A percentile compares a stretch with the other conserved stretches of the same genome.
Evolutionary conservation across 1,140 invertebrate species (phyloP).

Genomic region (Drosophila funebris): DNA sequence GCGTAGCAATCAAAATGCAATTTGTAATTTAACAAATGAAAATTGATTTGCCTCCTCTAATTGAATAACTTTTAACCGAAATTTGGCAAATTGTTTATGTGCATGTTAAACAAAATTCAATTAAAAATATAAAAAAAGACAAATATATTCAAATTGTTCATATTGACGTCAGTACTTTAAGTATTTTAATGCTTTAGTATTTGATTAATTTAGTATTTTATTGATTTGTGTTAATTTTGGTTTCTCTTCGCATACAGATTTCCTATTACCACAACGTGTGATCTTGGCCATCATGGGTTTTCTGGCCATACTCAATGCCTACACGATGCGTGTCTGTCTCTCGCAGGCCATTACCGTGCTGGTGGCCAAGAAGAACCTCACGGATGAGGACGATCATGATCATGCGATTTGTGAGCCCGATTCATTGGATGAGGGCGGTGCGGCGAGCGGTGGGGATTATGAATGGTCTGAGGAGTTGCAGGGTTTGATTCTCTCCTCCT

Average conservation of each 20-base stretch:
- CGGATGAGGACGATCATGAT: conserved; percentile 23
- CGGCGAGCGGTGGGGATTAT: conserved; percentile 40
- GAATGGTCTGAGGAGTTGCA: conserved; percentile 83
- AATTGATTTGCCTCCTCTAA: conserved; percentile 66
- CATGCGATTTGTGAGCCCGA: conserved; percentile 63
- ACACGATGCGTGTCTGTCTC: conserved; percentile 94
- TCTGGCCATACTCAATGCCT: conserved; percentile 93
- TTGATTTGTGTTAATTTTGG: conserved; percentile 9
- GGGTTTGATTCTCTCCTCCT: conserved; percentile 86
- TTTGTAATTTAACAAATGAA: conserved; percentile 56
- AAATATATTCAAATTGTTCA: conserved; percentile 21
- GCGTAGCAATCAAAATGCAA: conserved; percentile 60
- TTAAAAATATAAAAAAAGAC: conserved; percentile 37
- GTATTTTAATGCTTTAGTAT: neutral
- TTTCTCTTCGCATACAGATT: conserved; percentile 84
- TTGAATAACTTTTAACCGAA: conserved; percentile 48
- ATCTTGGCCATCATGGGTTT: conserved; percentile 93
- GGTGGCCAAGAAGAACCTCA: conserved; percentile 84
- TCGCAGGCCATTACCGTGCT: conserved; percentile 96
- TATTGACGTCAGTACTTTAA: conserved; percentile 34
- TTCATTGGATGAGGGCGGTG: conserved; percentile 41
- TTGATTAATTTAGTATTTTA: neutral
- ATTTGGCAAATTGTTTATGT: conserved; percentile 50
- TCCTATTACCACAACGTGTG: conserved; percentile 89
- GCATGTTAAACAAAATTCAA: conserved; percentile 64